Evolutionary conservation across 2,797 vertebrate genomes (phyloP), one percentile per base, ranked within the genome.

Genomic region (Melanotaenia pygmaea): DNA sequence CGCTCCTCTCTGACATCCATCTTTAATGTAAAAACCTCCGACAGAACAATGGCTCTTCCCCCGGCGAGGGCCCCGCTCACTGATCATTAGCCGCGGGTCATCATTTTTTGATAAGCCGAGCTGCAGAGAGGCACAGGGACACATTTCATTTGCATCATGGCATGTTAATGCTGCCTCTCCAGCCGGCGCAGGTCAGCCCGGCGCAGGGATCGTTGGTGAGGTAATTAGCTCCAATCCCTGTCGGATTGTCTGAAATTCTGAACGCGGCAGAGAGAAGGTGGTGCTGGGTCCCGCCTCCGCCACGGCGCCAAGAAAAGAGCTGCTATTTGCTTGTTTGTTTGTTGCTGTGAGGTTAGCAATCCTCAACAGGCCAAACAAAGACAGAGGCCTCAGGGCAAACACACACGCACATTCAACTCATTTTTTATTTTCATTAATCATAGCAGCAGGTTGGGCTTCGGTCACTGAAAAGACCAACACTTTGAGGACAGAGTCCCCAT

Each of bases 51-150:
- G 85, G 79, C 82, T 67, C 59, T 14, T 85, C 87, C 87, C 87
- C 47, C 0, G 54, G 62, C 67, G 79, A 62, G 38, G 77, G 76
- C 61, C 70, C 74, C 16, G 59, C 84, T 80, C 5, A 3, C 81
- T 83, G 71, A 92, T 93, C 90, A 93, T 94, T 90, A 93, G 88
- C 88, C 68, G 12, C 74, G 77, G 90, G 91, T 92, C 92, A 93
- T 90, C 74, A 89, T 86, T 93, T 91, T 92, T 90, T 92, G 88
- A 93, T 89, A 86, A 68, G 71, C 57, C n/a, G 70, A 71, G 78
- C 62, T n/a, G 74, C 75, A 18, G 59, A 40, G 71, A 67, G 65
- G 20, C 38, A 13, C 74, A 45, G 63, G 71, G 81, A 85, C 75
- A 66, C 77, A 74, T 88, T 83, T 92, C 85, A 93, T 93, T 90